Base-by-base conservation (phyloP, 1,140 invertebrate species). In the Cydia splendana region DNA sequence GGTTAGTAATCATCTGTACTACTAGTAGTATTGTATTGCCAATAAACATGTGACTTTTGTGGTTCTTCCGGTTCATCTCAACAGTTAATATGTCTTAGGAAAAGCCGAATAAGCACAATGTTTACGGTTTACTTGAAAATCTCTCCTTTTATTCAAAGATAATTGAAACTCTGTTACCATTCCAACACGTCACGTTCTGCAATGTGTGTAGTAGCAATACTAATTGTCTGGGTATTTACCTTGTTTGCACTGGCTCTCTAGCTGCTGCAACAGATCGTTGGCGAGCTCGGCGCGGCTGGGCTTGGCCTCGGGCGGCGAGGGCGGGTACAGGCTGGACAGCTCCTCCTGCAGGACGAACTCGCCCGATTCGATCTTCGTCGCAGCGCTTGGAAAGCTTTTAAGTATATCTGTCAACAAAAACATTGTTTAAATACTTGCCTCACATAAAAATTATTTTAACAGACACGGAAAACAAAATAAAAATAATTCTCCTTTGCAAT, bases 181-280 rank as follows among this genome's bases (percentile, higher is more conserved):
- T 15, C 13, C 45, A 12, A 45, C 42, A 48, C 7, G 45, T 15
- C 45, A 48, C 45, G 13, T 48, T 48, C 45, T 48, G 45, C 13
- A 48, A 13, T 15, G 45, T 48, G 4, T 48, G 7, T 45, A 45
- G 12, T 10, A n/a, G n/a, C n/a, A n/a, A 45, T 12, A 45, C 10
- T 2, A 53, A n/a, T 53, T n/a, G n/a, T 57, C 6, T 24, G 28
- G 51, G 42, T 7, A 78, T 45, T 73, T 83, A 94, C 93, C 93
- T 93, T 92, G 89, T 91, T 93, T 93, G 84, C 86, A 92, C 82
- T 88, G 87, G 74, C 84, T 89, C 76, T 94, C 93, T 78, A 94
- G 87, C 87, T 93, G 91, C 84, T 91, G 91, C 87, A 94, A 85
- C 78, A 93, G 87, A 82, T 92, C 89, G 83, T 85, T 88, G 69